Conservation (phyloP, 2,113 vertebrate genomes). For the Perca schrenkii region DNA sequence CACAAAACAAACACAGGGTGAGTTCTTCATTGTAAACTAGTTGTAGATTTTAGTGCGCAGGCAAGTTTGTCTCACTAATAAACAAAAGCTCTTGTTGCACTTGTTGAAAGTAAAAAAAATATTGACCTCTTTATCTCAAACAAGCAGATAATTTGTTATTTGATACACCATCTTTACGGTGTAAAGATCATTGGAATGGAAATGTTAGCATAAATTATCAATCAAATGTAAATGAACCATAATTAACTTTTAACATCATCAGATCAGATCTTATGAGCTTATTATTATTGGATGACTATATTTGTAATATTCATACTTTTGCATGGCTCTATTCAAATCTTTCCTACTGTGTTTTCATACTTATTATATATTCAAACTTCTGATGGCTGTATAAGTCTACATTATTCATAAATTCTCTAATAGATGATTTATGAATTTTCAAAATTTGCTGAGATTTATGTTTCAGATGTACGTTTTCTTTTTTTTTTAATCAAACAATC, state of each 20-base stretch:
- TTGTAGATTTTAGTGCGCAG: not conserved
- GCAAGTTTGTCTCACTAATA: not conserved
- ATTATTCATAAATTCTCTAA: slow-evolving; percentile 59
- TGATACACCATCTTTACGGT: not conserved
- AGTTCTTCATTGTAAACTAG: slow-evolving; percentile 23
- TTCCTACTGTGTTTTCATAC: slow-evolving; percentile 32
- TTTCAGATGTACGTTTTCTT: slow-evolving; percentile 33
- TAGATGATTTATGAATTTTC: slow-evolving; percentile 57
- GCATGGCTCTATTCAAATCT: slow-evolving; percentile 20
- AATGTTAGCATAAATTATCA: slow-evolving; percentile 1
- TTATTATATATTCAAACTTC: slow-evolving; percentile 48
- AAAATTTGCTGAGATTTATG: too few relatives aligned
- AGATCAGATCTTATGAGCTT: not conserved
- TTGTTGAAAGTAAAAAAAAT: not conserved
- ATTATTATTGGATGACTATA: not conserved
- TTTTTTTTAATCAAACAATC: slow-evolving; percentile 31
- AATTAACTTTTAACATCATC: slow-evolving; percentile 30
- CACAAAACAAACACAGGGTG: slow-evolving; percentile 23
- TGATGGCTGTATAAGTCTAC: slow-evolving; percentile 35
- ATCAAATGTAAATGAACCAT: slow-evolving; percentile 30
- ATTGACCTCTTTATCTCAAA: not conserved
- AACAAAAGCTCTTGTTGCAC: slow-evolving; percentile 14
- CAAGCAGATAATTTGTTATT: not conserved
- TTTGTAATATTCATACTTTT: slow-evolving; percentile 36
- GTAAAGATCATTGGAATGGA: slow-evolving; percentile 2